phyloP scores from a whole-genome alignment of 2,888 invertebrate species.

The Coronaproctus castanopsis region DNA sequence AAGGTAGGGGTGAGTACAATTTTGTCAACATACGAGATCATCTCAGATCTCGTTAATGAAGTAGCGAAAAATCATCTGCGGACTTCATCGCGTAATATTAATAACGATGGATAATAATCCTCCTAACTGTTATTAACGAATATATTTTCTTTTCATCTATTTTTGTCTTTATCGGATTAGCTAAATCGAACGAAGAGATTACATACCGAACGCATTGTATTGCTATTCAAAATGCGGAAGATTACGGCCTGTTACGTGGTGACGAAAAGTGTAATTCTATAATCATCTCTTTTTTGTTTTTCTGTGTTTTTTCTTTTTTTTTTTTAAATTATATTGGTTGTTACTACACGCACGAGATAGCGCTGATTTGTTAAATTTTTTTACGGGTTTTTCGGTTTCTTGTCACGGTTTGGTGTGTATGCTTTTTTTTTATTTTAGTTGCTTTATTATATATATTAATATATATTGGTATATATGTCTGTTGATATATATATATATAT shows the following conservation, averaged over 20 bases:
- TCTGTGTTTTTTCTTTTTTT: constrained; percentile 8
- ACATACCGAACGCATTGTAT: background rate
- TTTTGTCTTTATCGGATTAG: too few relatives aligned
- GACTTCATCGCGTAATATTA: too few relatives aligned
- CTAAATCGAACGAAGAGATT: background rate
- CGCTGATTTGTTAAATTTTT: constrained; percentile 1
- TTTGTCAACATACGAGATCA: too few relatives aligned
- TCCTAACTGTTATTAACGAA: too few relatives aligned
- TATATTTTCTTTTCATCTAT: too few relatives aligned
- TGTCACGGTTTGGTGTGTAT: constrained; percentile 2
- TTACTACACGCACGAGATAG: constrained; percentile 9
- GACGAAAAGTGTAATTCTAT: too few relatives aligned
- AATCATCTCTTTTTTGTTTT: constrained; percentile 18
- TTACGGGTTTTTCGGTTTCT: background rate
- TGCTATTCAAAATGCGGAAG: background rate
- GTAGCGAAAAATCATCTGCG: too few relatives aligned
- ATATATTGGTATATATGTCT: too few relatives aligned
- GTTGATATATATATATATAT: too few relatives aligned
- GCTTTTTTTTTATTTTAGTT: constrained; percentile 14
- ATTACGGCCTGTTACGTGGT: background rate
- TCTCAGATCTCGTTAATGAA: too few relatives aligned
- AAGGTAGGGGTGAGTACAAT: too few relatives aligned
- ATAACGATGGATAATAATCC: too few relatives aligned
- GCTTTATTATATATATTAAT: constrained; percentile 21
- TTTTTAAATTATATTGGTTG: background rate